A percentile compares a stretch with the other conserved stretches of the same genome.
Evolutionary conservation across 2,113 vertebrate genomes (phyloP).

Genomic region (Plotosus lineatus): DNA sequence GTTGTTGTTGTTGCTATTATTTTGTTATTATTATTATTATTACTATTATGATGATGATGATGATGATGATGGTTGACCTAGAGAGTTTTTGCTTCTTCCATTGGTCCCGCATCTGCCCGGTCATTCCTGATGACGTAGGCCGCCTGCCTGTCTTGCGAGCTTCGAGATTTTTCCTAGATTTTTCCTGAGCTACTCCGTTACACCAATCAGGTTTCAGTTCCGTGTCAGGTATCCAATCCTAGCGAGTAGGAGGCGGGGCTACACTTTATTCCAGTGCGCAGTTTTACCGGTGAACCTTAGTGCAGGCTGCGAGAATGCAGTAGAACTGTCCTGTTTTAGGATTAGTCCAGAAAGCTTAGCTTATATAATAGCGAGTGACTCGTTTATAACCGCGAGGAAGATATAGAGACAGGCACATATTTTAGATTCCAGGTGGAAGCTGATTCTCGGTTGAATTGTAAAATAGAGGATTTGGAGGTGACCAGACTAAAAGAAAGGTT

Average conservation of each 20-base stretch:
- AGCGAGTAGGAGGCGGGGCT: constrained; percentile 54
- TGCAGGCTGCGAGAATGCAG: constrained; percentile 66
- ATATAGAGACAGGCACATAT: neutral
- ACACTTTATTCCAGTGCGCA: constrained; percentile 53
- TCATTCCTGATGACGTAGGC: constrained; percentile 47
- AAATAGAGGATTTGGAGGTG: constrained; percentile 55
- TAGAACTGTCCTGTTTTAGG: constrained; percentile 61
- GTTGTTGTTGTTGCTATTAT: neutral
- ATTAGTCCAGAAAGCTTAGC: constrained; percentile 62
- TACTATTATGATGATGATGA: neutral
- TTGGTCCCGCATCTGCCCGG: constrained; percentile 33
- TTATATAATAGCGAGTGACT: constrained; percentile 68
- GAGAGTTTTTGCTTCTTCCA: neutral
- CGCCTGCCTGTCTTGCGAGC: constrained; percentile 38
- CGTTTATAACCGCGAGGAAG: constrained; percentile 23
- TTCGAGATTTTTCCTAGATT: constrained; percentile 78
- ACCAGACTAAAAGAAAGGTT: constrained; percentile 39
- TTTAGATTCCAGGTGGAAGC: neutral
- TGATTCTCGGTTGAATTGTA: constrained; percentile 28
- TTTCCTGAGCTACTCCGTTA: constrained; percentile 54
- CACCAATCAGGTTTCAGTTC: constrained; percentile 60
- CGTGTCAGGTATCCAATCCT: constrained; percentile 59
- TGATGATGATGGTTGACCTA: neutral
- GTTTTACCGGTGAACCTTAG: constrained; percentile 52
- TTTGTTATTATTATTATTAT: neutral